These are phyloP conservation scores for Troides helena DNA, from an alignment of 2,888 invertebrate genomes.

Conservation along the genomic window DNA sequence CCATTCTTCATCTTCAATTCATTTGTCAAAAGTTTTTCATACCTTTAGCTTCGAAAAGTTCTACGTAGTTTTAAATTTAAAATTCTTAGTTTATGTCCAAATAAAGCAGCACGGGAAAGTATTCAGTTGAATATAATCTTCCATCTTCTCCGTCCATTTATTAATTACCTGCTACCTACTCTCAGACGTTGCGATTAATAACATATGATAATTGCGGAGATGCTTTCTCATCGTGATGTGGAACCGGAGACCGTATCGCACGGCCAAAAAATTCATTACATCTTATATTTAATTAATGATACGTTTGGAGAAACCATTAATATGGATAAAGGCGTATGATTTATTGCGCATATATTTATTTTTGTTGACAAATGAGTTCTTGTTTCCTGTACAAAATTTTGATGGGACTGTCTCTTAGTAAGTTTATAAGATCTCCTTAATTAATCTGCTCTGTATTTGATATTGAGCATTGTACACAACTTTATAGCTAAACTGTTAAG, in stretches of 20 bases:
- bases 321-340: conserved; percentile 53
- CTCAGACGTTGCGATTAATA: conserved; percentile 64
- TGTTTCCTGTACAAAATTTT: conserved; percentile 10
- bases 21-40: too few species aligned
- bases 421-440: too few species aligned
- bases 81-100: too few species aligned
- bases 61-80: too few species aligned
- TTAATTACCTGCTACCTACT: conserved; percentile 38
- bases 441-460: too few species aligned
- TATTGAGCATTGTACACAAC: too few species aligned
- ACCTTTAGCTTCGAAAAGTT: too few species aligned
- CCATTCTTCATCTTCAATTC: too few species aligned
- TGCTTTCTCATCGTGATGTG: conserved; percentile 60
- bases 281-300: conserved; percentile 34
- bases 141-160: conserved; percentile 4
- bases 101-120: too few species aligned
- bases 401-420: too few species aligned
- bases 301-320: conserved; percentile 55
- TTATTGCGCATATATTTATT: conserved; percentile 39
- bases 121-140: neutral
- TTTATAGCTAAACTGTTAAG: too few species aligned
- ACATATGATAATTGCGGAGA: conserved; percentile 67
- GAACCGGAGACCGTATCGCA: conserved; percentile 44
- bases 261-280: conserved; percentile 42
- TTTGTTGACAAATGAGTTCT: conserved; percentile 46